These are phyloP conservation scores for Nothura maculosa DNA, from an alignment of 2,797 vertebrate genomes.

Conservation along the genomic window DNA sequence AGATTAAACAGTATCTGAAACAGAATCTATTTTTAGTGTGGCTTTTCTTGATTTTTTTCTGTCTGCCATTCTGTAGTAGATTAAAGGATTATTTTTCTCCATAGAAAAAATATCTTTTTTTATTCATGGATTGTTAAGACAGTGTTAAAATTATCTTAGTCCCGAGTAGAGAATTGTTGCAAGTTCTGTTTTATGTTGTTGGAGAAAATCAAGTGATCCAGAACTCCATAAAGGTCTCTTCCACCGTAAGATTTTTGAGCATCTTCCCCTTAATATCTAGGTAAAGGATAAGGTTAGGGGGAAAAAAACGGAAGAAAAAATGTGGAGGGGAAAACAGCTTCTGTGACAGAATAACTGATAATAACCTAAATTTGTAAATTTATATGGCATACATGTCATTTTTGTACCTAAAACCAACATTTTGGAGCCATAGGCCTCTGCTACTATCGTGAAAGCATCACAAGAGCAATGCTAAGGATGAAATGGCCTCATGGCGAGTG, in stretches of 20 bases:
- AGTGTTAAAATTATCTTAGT: background rate
- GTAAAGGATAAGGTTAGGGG: background rate
- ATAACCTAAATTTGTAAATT: background rate
- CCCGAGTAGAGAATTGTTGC: background rate
- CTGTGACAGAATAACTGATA: background rate
- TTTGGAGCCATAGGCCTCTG: background rate
- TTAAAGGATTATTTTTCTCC: background rate
- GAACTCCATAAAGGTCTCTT: background rate
- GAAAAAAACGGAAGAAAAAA: too few species aligned
- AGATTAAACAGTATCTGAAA: background rate
- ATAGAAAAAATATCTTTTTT: background rate
- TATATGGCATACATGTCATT: background rate
- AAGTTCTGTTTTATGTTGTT: background rate
- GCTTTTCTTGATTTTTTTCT: background rate
- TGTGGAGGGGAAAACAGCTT: background rate
- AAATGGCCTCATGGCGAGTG: background rate
- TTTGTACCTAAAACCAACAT: background rate
- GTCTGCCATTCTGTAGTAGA: background rate
- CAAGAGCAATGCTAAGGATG: background rate
- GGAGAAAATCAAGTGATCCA: background rate
- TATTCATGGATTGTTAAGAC: background rate
- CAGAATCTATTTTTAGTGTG: background rate
- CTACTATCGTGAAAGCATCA: background rate
- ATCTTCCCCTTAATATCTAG: background rate
- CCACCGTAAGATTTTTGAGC: background rate